Evolutionary conservation across 2,113 vertebrate genomes (phyloP), one percentile per base, ranked within the genome.

Genomic region (Aegotheles bennettii): DNA sequence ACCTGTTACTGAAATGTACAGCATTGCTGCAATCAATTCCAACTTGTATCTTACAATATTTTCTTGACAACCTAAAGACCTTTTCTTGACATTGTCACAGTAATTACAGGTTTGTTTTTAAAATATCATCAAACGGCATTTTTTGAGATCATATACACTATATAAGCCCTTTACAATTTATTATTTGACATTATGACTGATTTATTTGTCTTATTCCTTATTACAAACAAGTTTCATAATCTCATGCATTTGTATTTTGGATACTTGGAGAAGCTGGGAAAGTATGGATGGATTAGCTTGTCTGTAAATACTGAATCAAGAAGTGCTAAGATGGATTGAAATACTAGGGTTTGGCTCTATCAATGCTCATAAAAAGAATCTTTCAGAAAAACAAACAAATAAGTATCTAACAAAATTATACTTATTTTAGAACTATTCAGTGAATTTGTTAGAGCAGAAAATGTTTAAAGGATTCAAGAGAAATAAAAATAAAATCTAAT

Each of bases 51-150:
- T 61, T 51, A 36, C 28, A 83, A 25, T 11, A 35, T 43, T 87
- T 83, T 87, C 40, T 47, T 33, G 50, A 63, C 71, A 82, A 75
- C 9, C 38, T 51, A 54, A 20, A 21, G 15, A 5, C 84, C 13
- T 71, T 81, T 87, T 40, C 69, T 68, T 74, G 57, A 84, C 63
- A 77, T 33, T 92, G 68, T 65, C 74, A 74, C 45, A 47, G 53
- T 68, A 92, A 92, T 96, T 93, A 56, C 6, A 74, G 36, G 23
- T 68, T 73, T 85, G 54, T 93, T 96, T 94, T 91, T 45, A 78
- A 90, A 81, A 67, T 54, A 91, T 50, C 36, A 24, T 67, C 38
- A 43, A 84, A 84, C 74, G 2, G 61, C 35, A 65, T 76, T 95
- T 93, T 71, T 80, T 54, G 84, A 73, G 54, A 77, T 92, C 40